phyloP scores from a whole-genome alignment of 2,113 vertebrate genomes.

The Phrynosoma blainvillii region DNA sequence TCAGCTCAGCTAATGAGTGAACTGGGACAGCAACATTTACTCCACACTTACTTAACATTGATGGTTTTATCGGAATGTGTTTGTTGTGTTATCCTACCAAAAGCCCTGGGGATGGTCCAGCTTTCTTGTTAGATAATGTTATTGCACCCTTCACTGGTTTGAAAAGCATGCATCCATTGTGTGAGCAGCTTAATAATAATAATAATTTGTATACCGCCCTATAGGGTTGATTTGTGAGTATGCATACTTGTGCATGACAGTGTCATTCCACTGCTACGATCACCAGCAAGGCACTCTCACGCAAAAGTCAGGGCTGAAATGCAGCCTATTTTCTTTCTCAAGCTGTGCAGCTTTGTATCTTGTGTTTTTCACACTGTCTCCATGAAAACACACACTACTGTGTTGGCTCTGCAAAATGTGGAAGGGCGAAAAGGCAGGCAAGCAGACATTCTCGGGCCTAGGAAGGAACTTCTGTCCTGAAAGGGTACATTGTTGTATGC shows the following conservation, averaged over 20 bases:
- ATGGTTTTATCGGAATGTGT: not conserved
- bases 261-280: not conserved
- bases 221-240: conserved; percentile 31
- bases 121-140: conserved; percentile 51
- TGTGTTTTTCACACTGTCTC: conserved; percentile 45
- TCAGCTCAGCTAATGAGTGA: not conserved
- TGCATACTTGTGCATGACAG: not conserved
- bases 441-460: conserved; percentile 19
- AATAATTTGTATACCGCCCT: no score
- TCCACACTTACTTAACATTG: not conserved
- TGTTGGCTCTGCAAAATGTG: not conserved
- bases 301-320: conserved; percentile 49
- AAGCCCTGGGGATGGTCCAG: conserved; percentile 26
- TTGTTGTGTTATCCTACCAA: conserved; percentile 31
- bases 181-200: conserved; percentile 31
- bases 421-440: conserved; percentile 34
- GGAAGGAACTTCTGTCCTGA: conserved; percentile 28
- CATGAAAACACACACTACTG: conserved; percentile 30
- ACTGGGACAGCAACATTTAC: not conserved
- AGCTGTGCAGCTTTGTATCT: conserved; percentile 61
- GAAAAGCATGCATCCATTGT: conserved; percentile 45
- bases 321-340: conserved; percentile 43
- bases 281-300: conserved; percentile 42
- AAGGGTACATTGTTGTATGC: not conserved
- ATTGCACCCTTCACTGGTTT: conserved; percentile 39